These are phyloP conservation scores for Yoshiicerus persimilis DNA, from an alignment of 1,140 invertebrate species.

Conservation along the genomic window DNA sequence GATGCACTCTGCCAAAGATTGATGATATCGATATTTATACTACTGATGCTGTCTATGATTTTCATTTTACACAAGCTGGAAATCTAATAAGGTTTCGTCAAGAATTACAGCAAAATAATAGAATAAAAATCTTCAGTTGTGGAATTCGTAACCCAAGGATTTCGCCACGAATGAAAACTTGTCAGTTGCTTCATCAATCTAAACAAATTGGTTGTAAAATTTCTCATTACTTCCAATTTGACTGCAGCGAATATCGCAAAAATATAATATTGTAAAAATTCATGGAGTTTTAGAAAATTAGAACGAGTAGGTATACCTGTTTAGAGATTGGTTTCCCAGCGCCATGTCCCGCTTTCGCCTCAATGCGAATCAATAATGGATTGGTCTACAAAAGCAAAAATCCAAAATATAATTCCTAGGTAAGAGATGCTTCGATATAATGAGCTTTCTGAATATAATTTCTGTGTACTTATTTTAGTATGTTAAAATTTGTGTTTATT, in stretches of 20 bases:
- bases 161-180: conserved; percentile 83
- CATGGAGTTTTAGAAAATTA: background rate
- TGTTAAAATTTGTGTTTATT: too few relatives aligned
- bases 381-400: conserved; percentile 63
- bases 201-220: conserved; percentile 52
- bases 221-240: conserved; percentile 24
- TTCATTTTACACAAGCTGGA: too few relatives aligned
- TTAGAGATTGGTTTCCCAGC: conserved; percentile 68
- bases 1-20: too few relatives aligned
- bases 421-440: background rate
- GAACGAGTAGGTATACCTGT: conserved; percentile 29
- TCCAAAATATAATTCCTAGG: conserved; percentile 40
- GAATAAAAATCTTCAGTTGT: background rate
- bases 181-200: conserved; percentile 88
- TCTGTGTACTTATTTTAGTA: too few relatives aligned
- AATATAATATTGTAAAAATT: background rate
- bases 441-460: background rate
- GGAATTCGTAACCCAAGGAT: conserved; percentile 60
- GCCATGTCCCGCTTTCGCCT: conserved; percentile 95
- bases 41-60: too few relatives aligned
- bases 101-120: background rate
- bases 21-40: too few relatives aligned
- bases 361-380: conserved; percentile 84
- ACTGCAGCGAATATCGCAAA: background rate
- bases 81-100: too few relatives aligned